These are phyloP conservation scores for Diceros bicornis DNA, from an alignment of 2,797 vertebrate genomes.

Conservation along the genomic window DNA sequence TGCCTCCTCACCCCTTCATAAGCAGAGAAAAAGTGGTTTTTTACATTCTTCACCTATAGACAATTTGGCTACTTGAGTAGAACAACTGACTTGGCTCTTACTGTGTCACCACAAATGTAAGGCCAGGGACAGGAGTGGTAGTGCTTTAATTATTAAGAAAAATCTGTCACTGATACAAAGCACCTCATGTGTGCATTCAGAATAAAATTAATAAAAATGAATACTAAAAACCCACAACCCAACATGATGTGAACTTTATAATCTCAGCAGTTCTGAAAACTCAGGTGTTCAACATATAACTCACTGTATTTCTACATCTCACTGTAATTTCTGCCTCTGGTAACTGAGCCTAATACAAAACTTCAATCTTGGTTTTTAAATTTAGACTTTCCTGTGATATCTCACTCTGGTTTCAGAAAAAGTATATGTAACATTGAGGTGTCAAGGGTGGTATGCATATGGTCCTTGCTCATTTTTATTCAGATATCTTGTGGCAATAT, in stretches of 20 bases:
- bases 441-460: neutral
- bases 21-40: neutral
- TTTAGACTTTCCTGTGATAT: neutral
- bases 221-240: neutral
- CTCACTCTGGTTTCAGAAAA: neutral
- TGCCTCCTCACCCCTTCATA: neutral
- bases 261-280: neutral
- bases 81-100: neutral
- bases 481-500: neutral
- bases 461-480: neutral
- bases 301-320: neutral
- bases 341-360: neutral
- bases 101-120: neutral
- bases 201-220: conserved; percentile 19
- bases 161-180: neutral
- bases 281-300: neutral
- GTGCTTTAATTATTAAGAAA: neutral
- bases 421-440: neutral
- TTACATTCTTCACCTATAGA: neutral
- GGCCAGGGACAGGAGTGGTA: neutral
- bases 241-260: neutral
- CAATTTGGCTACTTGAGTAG: neutral
- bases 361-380: neutral
- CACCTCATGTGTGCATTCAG: neutral
- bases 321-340: neutral